Conservation (phyloP, 1,140 invertebrate genomes). For the Megathymus violae region DNA sequence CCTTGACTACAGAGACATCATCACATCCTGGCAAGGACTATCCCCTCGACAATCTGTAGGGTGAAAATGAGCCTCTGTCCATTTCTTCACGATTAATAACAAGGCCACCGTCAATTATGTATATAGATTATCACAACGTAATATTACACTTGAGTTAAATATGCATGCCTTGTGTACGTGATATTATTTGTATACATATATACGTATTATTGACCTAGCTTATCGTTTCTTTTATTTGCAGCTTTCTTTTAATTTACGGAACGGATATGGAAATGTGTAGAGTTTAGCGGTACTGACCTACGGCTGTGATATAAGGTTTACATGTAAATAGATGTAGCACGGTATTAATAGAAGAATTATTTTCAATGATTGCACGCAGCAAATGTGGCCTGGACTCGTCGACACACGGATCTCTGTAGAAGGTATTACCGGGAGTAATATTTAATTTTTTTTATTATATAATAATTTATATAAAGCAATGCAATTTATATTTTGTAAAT, state of each 20-base stretch:
- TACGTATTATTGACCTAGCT: constrained; percentile 20
- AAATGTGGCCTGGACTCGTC: constrained; percentile 80
- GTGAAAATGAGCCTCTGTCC: too few relatives aligned
- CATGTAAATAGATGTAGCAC: constrained; percentile 55
- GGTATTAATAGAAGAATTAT: constrained; percentile 64
- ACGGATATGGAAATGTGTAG: constrained; percentile 81
- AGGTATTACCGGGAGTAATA: constrained; percentile 80
- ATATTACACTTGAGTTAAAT: too few relatives aligned
- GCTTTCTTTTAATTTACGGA: constrained; percentile 79
- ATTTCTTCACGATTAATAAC: too few relatives aligned
- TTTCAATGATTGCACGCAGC: constrained; percentile 79
- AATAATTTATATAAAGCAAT: constrained; percentile 25
- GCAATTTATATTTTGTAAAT: neutral
- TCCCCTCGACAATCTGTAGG: too few relatives aligned
- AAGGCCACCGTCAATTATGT: too few relatives aligned
- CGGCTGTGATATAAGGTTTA: constrained; percentile 78
- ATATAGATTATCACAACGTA: too few relatives aligned
- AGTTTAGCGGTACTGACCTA: constrained; percentile 66
- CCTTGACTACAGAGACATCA: too few relatives aligned
- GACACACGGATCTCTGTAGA: constrained; percentile 80
- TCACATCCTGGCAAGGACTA: too few relatives aligned
- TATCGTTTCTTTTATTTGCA: constrained; percentile 74
- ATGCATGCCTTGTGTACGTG: too few relatives aligned
- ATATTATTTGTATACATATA: too few relatives aligned
- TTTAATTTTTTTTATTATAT: constrained; percentile 49